Evolutionary conservation across 2,797 vertebrate genomes (phyloP).

Genomic region (Urosaurus nigricauda): DNA sequence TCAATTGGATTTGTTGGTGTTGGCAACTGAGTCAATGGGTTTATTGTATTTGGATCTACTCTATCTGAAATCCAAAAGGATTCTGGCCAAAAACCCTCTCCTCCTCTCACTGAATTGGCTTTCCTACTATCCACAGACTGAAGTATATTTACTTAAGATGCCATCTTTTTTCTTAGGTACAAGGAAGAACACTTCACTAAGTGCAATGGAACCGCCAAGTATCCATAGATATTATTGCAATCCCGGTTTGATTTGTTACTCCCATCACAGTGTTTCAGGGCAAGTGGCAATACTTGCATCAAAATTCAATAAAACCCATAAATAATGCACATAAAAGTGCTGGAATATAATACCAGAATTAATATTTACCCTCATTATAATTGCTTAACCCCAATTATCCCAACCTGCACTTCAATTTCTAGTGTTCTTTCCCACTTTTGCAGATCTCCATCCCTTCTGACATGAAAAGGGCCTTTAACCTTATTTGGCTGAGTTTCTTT

Average conservation of each 20-base stretch:
- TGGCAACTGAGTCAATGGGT: no score
- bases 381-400: not conserved
- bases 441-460: no score
- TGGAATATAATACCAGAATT: not conserved
- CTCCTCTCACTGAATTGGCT: not conserved
- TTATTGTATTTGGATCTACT: no score
- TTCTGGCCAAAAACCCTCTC: not conserved
- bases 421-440: not conserved
- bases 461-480: not conserved
- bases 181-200: not conserved
- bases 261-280: not conserved
- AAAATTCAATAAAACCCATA: constrained; percentile 2
- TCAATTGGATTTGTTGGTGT: no score
- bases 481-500: not conserved
- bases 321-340: constrained; percentile 3
- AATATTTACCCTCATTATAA: not conserved
- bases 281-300: not conserved
- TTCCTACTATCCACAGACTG: not conserved
- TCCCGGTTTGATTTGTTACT: not conserved
- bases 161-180: not conserved
- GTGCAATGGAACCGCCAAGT: not conserved
- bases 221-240: not conserved
- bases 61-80: not conserved
- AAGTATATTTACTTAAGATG: not conserved
- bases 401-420: not conserved